phyloP scores from a whole-genome alignment of 1,140 invertebrate species.

The Magallana gigas region DNA sequence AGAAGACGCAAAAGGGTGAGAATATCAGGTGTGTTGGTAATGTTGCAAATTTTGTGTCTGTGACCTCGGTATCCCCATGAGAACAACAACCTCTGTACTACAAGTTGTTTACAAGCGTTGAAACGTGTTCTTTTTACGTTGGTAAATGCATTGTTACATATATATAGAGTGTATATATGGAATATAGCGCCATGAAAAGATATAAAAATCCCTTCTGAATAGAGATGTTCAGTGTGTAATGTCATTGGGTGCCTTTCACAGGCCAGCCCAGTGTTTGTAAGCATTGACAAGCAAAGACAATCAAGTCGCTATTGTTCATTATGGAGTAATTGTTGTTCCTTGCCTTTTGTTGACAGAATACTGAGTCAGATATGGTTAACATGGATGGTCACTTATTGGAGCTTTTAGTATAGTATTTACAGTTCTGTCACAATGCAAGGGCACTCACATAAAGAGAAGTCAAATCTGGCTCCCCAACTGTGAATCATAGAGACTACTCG shows the following conservation, averaged over 20 bases:
- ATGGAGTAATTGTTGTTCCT: neutral
- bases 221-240: neutral
- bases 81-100: no score
- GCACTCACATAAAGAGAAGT: no score
- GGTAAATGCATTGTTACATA: no score
- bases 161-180: no score
- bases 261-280: neutral
- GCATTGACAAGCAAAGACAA: conserved; percentile 10
- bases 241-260: neutral
- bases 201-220: neutral
- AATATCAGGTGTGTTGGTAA: neutral
- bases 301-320: neutral
- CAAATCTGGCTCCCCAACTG: no score
- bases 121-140: no score
- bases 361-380: neutral
- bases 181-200: neutral
- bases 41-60: no score
- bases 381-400: neutral
- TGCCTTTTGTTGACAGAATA: neutral
- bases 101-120: no score
- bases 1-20: neutral
- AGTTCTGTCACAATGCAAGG: no score
- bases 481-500: no score
- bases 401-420: no score
- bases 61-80: no score